Conservation (phyloP, 2,888 invertebrate genomes). For the Amblyjoppa proteus region DNA sequence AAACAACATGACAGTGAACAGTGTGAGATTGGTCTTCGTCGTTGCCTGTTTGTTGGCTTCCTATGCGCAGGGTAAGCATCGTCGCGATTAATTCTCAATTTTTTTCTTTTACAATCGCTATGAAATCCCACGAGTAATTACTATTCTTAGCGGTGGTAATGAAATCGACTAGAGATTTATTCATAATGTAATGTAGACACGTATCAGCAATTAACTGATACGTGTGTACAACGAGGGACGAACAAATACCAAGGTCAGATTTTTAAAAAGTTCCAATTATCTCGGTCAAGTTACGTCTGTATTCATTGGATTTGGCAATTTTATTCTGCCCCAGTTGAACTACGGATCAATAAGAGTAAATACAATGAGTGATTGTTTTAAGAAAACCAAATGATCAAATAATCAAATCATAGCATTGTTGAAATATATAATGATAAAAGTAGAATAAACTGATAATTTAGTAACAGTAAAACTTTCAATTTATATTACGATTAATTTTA, state of each 20-base stretch:
- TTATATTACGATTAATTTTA: too few relatives aligned
- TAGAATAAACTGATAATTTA: too few relatives aligned
- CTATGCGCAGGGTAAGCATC: conserved; percentile 65
- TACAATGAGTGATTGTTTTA: too few relatives aligned
- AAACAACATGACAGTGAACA: conserved; percentile 67
- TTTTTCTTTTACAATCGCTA: background rate
- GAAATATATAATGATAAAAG: too few relatives aligned
- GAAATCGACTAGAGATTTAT: conserved; percentile 4
- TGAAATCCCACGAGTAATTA: conserved; percentile 20
- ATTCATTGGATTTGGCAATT: background rate
- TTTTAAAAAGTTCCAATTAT: conserved; percentile 3
- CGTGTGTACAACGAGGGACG: background rate
- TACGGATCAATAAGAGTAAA: too few relatives aligned
- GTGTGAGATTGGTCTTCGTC: conserved; percentile 59
- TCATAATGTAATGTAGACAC: conserved; percentile 28
- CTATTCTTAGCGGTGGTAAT: conserved; percentile 13
- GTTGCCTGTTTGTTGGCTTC: conserved; percentile 60
- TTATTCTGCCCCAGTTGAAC: background rate
- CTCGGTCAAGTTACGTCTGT: background rate
- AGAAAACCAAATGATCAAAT: too few relatives aligned
- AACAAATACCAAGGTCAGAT: conserved; percentile 32
- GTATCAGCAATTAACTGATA: background rate
- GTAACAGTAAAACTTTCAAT: too few relatives aligned
- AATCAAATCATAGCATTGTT: too few relatives aligned
- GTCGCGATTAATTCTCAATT: background rate